Conservation (phyloP, 2,797 vertebrate genomes). For the Phoebastria nigripes region DNA sequence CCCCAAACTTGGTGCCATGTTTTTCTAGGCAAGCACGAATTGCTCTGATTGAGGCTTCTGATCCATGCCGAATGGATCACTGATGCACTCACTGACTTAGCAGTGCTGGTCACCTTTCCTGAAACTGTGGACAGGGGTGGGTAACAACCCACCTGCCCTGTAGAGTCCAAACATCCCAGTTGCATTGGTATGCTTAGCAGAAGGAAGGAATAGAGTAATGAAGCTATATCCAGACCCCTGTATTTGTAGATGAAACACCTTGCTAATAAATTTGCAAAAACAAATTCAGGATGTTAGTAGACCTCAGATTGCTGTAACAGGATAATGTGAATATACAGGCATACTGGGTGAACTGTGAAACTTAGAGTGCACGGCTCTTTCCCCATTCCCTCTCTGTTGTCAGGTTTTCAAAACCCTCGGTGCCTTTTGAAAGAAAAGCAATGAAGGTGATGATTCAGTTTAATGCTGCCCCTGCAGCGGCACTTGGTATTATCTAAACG, state of each 20-base stretch:
- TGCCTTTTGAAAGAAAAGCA: conserved; percentile 16
- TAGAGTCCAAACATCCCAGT: neutral
- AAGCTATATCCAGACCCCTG: neutral
- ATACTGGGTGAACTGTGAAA: neutral
- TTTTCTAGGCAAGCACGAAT: neutral
- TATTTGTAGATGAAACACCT: neutral
- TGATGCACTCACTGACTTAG: neutral
- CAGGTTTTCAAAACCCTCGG: neutral
- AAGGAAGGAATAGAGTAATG: neutral
- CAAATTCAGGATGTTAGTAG: neutral
- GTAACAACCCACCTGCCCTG: neutral
- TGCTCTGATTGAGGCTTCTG: neutral
- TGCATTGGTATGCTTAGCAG: neutral
- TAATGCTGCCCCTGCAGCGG: neutral
- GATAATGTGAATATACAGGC: neutral
- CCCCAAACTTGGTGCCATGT: neutral
- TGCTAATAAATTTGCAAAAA: neutral
- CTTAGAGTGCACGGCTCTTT: neutral
- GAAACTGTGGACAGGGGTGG: neutral
- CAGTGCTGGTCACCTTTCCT: neutral
- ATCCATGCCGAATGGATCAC: neutral
- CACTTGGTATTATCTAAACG: conserved; percentile 18
- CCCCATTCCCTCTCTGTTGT: neutral
- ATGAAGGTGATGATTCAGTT: conserved; percentile 3
- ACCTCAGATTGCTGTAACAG: neutral